phyloP scores from a whole-genome alignment of 2,113 vertebrate genomes.

The Talpa occidentalis region DNA sequence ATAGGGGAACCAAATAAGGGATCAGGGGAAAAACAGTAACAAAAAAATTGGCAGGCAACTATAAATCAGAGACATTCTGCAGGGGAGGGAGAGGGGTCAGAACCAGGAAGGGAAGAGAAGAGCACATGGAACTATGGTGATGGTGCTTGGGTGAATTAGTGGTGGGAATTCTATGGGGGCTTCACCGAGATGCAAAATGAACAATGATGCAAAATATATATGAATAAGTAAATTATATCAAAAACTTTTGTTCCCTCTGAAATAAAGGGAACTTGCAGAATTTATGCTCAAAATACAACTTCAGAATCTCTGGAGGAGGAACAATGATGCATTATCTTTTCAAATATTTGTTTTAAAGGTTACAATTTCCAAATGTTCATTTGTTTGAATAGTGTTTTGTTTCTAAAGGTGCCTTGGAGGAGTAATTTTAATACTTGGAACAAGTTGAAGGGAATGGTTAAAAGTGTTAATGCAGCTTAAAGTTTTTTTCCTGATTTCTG shows the following conservation, averaged over 20 bases:
- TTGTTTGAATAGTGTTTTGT: slow-evolving; percentile 2
- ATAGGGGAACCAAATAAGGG: no score
- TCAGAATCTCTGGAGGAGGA: slow-evolving; percentile 20
- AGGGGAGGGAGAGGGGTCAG: no score
- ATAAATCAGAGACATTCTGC: no score
- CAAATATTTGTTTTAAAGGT: slow-evolving; percentile 39
- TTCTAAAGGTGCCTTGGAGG: neutral
- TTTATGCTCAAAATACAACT: slow-evolving; percentile 8
- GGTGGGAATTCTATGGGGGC: no score
- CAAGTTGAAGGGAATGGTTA: neutral
- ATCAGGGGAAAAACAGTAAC: no score
- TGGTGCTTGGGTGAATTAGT: no score
- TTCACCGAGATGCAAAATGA: no score
- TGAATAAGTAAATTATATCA: no score
- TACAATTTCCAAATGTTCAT: neutral
- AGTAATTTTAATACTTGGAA: neutral
- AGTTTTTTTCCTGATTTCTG: neutral
- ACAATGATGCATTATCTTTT: neutral
- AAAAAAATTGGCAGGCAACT: no score
- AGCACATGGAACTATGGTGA: no score
- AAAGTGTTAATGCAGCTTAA: slow-evolving; percentile 16
- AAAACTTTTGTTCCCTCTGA: neutral
- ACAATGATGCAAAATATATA: no score
- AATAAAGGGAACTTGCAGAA: neutral
- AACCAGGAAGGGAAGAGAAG: no score